phyloP scores from a whole-genome alignment of 2,888 invertebrate species.

The Dasysyrphus albostriatus region DNA sequence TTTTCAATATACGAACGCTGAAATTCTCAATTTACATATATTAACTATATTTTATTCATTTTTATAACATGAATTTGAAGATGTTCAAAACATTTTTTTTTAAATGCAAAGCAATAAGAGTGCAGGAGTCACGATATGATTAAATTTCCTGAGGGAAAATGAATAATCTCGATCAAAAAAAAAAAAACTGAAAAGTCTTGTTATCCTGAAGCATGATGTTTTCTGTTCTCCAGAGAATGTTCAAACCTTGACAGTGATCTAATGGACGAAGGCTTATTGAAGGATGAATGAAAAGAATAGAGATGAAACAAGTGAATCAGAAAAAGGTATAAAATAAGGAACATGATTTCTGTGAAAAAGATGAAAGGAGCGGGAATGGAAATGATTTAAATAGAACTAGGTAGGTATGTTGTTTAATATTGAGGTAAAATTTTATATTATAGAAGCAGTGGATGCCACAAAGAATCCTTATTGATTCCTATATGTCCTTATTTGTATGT shows the following conservation, averaged over 20 bases:
- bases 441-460: neutral
- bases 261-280: slow-evolving; percentile 15
- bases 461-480: neutral
- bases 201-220: neutral
- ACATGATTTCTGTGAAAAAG: slow-evolving; percentile 3
- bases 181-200: slow-evolving; percentile 4
- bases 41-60: neutral
- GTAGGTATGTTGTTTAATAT: neutral
- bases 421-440: slow-evolving; percentile 5
- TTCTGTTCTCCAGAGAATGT: slow-evolving; percentile 6
- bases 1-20: neutral
- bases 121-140: slow-evolving; percentile 46
- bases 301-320: slow-evolving; percentile 24
- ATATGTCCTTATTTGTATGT: neutral
- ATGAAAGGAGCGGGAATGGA: neutral
- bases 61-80: slow-evolving; percentile 33
- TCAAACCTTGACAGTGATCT: slow-evolving; percentile 18
- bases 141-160: slow-evolving; percentile 65
- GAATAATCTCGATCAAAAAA: slow-evolving; percentile 34
- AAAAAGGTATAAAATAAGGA: slow-evolving; percentile 11
- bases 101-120: slow-evolving; percentile 12
- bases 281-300: slow-evolving; percentile 3
- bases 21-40: neutral
- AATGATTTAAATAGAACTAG: neutral
- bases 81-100: slow-evolving; percentile 30